Evolutionary conservation across 2,797 vertebrate species (phyloP).

Genomic region (Alca torda): DNA sequence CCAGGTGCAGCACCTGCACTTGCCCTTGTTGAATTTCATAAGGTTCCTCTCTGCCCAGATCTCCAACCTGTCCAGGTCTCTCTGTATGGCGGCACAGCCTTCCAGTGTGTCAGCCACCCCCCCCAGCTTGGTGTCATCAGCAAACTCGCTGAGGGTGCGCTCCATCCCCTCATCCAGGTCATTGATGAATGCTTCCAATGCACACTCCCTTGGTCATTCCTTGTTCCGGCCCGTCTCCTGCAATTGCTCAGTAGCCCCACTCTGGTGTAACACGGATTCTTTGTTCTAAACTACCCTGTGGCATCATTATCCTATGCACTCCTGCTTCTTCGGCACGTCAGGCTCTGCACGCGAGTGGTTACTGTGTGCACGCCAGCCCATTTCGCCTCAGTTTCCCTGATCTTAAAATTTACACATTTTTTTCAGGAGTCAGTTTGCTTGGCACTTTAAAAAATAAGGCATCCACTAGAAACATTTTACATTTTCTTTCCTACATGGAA

Average conservation of each 20-base stretch:
- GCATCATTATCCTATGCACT: not conserved
- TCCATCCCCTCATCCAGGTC: too few relatives aligned
- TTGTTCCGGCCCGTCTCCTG: not conserved
- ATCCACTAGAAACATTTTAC: not conserved
- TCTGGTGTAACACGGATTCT: not conserved
- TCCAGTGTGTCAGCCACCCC: too few relatives aligned
- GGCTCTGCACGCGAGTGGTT: not conserved
- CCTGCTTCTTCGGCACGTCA: not conserved
- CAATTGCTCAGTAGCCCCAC: not conserved
- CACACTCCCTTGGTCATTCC: not conserved
- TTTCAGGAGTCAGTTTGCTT: not conserved
- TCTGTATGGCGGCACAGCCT: too few relatives aligned
- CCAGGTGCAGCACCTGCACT: too few relatives aligned
- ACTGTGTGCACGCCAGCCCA: not conserved
- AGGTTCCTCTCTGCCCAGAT: too few relatives aligned
- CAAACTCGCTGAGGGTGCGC: too few relatives aligned
- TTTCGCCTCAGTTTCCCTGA: not conserved
- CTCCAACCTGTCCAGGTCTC: too few relatives aligned
- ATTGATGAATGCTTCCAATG: too few relatives aligned
- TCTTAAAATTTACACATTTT: not conserved
- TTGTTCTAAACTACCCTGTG: not conserved
- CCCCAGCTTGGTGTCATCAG: too few relatives aligned
- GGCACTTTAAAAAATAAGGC: not conserved
- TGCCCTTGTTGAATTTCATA: too few relatives aligned
- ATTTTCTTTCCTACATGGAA: not conserved